phyloP scores from a whole-genome alignment of 2,888 invertebrate species.

The Pediacus dermestoides region DNA sequence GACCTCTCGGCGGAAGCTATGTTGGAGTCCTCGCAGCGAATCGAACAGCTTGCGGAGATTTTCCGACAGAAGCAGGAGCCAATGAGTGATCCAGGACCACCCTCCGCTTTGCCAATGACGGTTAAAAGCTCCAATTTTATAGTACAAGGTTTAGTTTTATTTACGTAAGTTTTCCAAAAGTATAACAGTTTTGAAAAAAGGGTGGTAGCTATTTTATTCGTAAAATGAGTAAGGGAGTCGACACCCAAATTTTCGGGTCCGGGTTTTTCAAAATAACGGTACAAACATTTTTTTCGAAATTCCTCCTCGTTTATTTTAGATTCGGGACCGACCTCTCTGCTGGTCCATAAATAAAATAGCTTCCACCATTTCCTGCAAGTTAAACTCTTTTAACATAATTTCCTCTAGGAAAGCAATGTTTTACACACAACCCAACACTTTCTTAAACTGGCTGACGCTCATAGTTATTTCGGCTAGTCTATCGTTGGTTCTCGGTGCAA shows the following conservation, averaged over 20 bases:
- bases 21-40: constrained; percentile 90
- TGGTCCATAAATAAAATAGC: no score
- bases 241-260: no score
- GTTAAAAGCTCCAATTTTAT: constrained; percentile 63
- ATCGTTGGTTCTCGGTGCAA: constrained; percentile 78
- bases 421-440: constrained; percentile 81
- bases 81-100: constrained; percentile 71
- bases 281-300: no score
- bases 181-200: no score
- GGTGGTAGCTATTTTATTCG: no score
- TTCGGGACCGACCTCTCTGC: no score
- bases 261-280: no score
- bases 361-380: background rate
- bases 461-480: constrained; percentile 76
- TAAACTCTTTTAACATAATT: constrained; percentile 14
- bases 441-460: constrained; percentile 74
- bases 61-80: constrained; percentile 67
- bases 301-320: no score
- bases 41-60: constrained; percentile 83
- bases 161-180: constrained; percentile 51
- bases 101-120: constrained; percentile 68
- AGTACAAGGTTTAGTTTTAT: constrained; percentile 67
- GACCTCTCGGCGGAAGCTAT: constrained; percentile 91
- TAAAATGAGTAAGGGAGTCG: no score
- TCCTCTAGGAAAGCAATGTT: constrained; percentile 61